Conservation (phyloP, 2,797 vertebrate species). For the Falco columbarius region DNA sequence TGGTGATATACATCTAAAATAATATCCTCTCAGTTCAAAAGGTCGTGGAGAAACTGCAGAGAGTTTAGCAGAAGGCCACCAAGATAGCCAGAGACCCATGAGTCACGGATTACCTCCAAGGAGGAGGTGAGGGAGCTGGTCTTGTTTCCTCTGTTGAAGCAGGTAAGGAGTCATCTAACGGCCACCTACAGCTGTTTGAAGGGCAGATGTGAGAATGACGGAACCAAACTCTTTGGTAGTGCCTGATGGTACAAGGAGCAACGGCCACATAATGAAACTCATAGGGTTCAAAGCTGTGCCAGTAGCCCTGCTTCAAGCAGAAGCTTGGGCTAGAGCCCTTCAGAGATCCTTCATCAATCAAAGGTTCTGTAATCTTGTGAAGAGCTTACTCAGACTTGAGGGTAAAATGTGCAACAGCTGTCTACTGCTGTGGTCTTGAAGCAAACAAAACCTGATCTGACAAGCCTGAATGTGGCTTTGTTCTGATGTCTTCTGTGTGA, state of each 20-base stretch:
- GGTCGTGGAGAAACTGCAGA: background rate
- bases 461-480: conserved; percentile 48
- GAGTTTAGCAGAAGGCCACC: background rate
- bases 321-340: background rate
- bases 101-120: background rate
- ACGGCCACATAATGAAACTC: background rate
- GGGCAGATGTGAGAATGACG: background rate
- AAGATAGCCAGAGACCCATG: background rate
- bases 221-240: background rate
- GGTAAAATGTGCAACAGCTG: conserved; percentile 34
- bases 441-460: conserved; percentile 51
- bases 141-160: background rate
- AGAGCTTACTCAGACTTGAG: background rate
- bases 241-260: background rate
- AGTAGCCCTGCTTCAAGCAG: background rate
- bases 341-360: background rate
- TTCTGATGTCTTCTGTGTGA: conserved; percentile 52
- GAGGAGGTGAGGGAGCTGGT: background rate
- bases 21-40: background rate
- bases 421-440: conserved; percentile 39
- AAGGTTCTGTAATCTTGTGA: background rate
- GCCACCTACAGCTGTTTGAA: background rate
- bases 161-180: background rate
- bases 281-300: background rate
- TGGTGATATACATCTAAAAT: background rate